Evolutionary conservation across 2,888 invertebrate genomes (phyloP).

Genomic region (Melinopterus prodromus): DNA sequence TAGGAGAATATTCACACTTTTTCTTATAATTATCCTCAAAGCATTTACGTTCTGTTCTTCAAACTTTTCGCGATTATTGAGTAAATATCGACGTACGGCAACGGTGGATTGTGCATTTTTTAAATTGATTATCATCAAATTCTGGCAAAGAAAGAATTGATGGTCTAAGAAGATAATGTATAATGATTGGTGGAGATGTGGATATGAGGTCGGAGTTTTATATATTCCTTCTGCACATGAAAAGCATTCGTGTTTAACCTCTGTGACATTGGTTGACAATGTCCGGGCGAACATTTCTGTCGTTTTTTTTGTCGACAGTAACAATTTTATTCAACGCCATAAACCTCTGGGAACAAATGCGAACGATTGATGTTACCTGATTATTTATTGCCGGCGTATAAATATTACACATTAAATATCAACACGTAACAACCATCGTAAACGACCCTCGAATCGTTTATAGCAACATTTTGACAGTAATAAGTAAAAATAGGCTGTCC

Average conservation of each 20-base stretch:
- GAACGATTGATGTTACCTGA: neutral
- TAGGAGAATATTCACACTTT: too few relatives aligned
- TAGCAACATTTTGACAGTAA: slow-evolving; percentile 25
- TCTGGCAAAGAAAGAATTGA: too few relatives aligned
- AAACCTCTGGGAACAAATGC: neutral
- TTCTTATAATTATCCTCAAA: too few relatives aligned
- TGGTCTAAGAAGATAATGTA: too few relatives aligned
- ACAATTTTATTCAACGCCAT: neutral
- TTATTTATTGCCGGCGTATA: neutral
- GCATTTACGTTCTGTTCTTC: too few relatives aligned
- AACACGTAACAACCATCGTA: slow-evolving; percentile 9
- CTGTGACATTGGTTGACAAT: slow-evolving; percentile 29
- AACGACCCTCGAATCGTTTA: slow-evolving; percentile 17
- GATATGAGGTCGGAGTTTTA: too few relatives aligned
- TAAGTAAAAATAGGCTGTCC: slow-evolving; percentile 23
- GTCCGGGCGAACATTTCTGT: neutral
- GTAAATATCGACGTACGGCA: too few relatives aligned
- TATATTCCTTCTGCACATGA: too few relatives aligned
- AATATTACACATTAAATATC: neutral
- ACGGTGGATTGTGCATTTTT: too few relatives aligned
- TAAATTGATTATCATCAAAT: too few relatives aligned
- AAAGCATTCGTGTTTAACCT: slow-evolving; percentile 27
- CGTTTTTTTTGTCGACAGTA: neutral
- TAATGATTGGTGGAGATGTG: too few relatives aligned
- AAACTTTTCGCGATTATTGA: too few relatives aligned